These are phyloP conservation scores for Toxotes jaculatrix DNA, from an alignment of 2,113 vertebrate genomes.

Conservation along the genomic window DNA sequence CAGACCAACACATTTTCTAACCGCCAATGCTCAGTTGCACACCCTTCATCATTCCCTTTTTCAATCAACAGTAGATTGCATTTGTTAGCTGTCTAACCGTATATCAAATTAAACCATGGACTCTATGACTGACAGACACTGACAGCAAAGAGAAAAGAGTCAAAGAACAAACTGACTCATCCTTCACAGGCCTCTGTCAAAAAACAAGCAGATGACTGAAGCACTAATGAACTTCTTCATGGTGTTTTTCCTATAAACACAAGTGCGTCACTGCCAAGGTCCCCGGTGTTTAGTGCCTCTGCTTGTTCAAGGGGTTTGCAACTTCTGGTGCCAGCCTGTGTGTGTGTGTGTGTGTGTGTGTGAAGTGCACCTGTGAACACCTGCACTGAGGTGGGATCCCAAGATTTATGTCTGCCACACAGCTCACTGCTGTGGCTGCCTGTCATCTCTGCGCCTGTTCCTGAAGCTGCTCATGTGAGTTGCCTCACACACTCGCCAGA, in stretches of 20 bases:
- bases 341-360: constrained; percentile 59
- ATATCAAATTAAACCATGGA: not conserved
- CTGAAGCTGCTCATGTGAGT: not conserved
- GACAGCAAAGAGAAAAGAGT: not conserved
- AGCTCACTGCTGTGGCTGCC: not conserved
- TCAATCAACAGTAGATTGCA: too few species aligned
- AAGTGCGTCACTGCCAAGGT: constrained; percentile 52
- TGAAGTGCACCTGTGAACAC: constrained; percentile 83
- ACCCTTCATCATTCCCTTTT: too few species aligned
- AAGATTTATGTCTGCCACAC: constrained; percentile 13
- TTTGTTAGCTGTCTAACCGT: not conserved
- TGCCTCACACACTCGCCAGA: not conserved
- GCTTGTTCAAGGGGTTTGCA: constrained; percentile 78
- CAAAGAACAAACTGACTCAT: constrained; percentile 12
- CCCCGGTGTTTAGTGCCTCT: constrained; percentile 71
- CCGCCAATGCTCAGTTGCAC: too few species aligned
- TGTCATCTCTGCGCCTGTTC: not conserved
- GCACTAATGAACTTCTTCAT: constrained; percentile 28
- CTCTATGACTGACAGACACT: not conserved
- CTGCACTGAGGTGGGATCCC: constrained; percentile 78
- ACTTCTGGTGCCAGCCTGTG: constrained; percentile 74
- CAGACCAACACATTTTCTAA: too few species aligned
- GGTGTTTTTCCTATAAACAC: constrained; percentile 48
- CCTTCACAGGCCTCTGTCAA: constrained; percentile 5
- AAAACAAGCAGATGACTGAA: constrained; percentile 14